Evolutionary conservation across 2,888 invertebrate species (phyloP), one percentile per base, ranked within the genome.

Genomic region (Himalopsyche japonica): DNA sequence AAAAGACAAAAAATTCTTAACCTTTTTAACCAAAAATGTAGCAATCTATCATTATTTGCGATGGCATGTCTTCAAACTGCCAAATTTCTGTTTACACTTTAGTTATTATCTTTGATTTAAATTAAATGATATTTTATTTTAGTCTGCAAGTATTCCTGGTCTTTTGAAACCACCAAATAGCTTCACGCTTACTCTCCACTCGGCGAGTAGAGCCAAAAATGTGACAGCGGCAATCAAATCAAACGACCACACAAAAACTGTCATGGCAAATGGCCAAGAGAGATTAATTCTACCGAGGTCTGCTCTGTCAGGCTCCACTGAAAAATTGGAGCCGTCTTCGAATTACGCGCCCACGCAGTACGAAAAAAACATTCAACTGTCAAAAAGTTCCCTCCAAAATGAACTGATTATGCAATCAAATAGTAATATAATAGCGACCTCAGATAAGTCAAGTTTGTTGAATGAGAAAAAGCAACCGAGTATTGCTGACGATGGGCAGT

Each of bases 141-240:
- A 93, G 91, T 94, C 93, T 87, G 88, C 91, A 88, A 94, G 94
- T 88, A 93, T 94, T 88, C 94, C 94, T 84, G 95, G 95, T 10
- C 90, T 95, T 82, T 89, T 95, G 80, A 95, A 95, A 88, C 95
- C 95, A 20, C 95, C 95, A 48, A 94, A 94, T 88, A 93, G 93
- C 88, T 91, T 92, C 87, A 92, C 92, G 0, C 86, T 92, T 81
- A 92, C 92, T 0, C 89, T 92, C 0, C 92, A 92, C 86, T 91
- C 91, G 1, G 85, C 84, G 12, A 84, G 82, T 7, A 79, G 84
- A 79, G 84, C 85, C 10, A 86, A 85, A 79, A 87, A 83, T 57
- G 82, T 84, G 18, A 91, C 91, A 18, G 90, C 91, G 80, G 89
- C 91, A 3, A 91, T 91, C n/a, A 87, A 86, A 81, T 34, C 77